A percentile compares a stretch with the other conserved stretches of the same genome.
These are phyloP conservation scores for Cossypha polioptera DNA, from an alignment of 2,797 vertebrate species.

Conservation along the genomic window DNA sequence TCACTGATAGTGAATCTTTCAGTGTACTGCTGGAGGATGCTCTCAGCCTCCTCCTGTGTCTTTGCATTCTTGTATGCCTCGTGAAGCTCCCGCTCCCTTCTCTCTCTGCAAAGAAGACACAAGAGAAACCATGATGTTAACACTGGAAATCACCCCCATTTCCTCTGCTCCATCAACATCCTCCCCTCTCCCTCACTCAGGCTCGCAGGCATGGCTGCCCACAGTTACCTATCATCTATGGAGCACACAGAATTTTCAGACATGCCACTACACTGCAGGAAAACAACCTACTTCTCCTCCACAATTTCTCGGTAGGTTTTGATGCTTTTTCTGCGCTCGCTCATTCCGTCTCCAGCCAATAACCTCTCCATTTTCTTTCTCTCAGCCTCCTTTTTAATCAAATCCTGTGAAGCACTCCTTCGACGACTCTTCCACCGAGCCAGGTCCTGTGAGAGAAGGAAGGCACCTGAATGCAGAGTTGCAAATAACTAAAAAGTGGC, in stretches of 20 bases:
- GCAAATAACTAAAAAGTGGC: background rate
- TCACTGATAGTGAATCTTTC: conserved; percentile 98
- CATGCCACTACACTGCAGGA: background rate
- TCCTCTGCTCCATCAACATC: background rate
- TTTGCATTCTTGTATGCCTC: conserved; percentile 86
- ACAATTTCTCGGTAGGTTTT: conserved; percentile 98
- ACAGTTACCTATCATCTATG: background rate
- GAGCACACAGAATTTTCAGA: background rate
- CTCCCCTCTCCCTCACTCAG: background rate
- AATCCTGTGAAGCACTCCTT: conserved; percentile 94
- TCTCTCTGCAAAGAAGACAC: conserved; percentile 79
- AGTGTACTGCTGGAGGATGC: conserved; percentile 90
- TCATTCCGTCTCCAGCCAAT: conserved; percentile 73
- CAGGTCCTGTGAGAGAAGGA: conserved; percentile 81
- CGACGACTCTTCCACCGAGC: conserved; percentile 94
- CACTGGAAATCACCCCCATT: background rate
- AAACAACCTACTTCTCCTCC: conserved; percentile 90
- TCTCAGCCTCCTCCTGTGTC: conserved; percentile 87
- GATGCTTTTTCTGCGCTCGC: conserved; percentile 90
- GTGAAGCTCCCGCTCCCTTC: conserved; percentile 88
- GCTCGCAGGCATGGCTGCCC: background rate
- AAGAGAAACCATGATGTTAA: background rate
- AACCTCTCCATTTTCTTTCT: conserved; percentile 94
- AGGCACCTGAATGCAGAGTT: background rate
- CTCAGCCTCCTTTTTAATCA: conserved; percentile 97